phyloP scores from a whole-genome alignment of 2,797 vertebrate genomes.

The Echiichthys vipera region DNA sequence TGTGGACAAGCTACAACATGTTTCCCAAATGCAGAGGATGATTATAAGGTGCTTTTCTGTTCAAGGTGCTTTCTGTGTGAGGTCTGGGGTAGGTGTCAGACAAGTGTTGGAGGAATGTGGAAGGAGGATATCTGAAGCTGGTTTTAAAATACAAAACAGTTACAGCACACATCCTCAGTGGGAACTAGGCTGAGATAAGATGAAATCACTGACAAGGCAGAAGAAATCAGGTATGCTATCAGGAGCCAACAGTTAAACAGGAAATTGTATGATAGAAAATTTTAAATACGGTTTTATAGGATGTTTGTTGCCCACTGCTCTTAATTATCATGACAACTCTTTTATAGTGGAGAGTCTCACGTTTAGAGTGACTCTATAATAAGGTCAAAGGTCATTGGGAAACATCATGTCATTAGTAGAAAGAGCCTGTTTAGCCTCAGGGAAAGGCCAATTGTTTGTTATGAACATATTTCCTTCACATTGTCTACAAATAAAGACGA shows the following conservation, averaged over 20 bases:
- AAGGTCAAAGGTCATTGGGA: slow-evolving; percentile 41
- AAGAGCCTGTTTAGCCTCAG: slow-evolving; percentile 24
- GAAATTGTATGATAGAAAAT: too few relatives aligned
- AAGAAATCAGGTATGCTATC: background rate
- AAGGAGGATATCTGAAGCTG: slow-evolving; percentile 40
- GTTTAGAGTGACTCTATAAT: slow-evolving; percentile 7
- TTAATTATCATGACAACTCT: background rate
- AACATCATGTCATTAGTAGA: slow-evolving; percentile 46
- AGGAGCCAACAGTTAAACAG: background rate
- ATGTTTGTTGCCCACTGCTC: background rate
- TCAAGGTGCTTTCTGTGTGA: slow-evolving; percentile 58
- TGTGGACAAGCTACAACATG: slow-evolving; percentile 61
- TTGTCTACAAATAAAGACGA: background rate
- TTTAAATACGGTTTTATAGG: background rate
- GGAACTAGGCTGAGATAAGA: background rate
- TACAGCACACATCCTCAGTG: slow-evolving; percentile 5
- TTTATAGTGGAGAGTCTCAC: background rate
- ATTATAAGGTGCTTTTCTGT: slow-evolving; percentile 65
- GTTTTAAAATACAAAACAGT: slow-evolving; percentile 31
- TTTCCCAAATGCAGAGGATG: slow-evolving; percentile 44
- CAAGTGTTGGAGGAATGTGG: slow-evolving; percentile 66
- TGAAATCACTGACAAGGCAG: background rate
- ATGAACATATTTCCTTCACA: slow-evolving; percentile 51
- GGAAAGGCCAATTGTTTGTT: slow-evolving; percentile 44
- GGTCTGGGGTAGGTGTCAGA: slow-evolving; percentile 51